These are phyloP conservation scores for Circaetus gallicus DNA, from an alignment of 2,113 vertebrate species.

Conservation along the genomic window DNA sequence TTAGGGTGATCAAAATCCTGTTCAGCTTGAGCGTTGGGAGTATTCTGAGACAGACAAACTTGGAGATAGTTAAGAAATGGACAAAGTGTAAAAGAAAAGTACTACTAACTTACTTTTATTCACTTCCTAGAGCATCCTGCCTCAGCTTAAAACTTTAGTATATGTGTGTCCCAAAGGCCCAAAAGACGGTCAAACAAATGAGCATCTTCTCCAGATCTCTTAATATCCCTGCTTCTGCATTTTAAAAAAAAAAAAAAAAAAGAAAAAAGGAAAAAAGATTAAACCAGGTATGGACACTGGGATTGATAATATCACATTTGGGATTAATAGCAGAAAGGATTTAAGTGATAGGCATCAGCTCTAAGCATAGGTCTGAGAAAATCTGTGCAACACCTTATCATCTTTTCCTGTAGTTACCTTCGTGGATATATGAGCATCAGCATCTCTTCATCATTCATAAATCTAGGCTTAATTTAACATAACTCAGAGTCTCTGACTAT, in stretches of 20 bases:
- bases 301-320: background rate
- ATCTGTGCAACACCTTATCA: background rate
- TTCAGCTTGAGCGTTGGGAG: background rate
- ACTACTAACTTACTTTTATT: background rate
- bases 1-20: background rate
- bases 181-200: background rate
- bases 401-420: background rate
- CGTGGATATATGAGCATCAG: background rate
- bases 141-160: background rate
- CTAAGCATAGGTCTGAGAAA: background rate
- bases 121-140: background rate
- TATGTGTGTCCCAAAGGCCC: background rate
- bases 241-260: background rate
- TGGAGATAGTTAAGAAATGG: background rate
- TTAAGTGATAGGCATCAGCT: background rate
- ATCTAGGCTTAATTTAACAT: background rate
- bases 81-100: background rate
- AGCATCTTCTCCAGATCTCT: background rate
- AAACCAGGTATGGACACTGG: background rate
- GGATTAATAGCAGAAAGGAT: background rate
- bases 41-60: background rate
- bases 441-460: background rate
- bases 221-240: background rate
- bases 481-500: background rate
- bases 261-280: background rate